Base-by-base conservation (phyloP, 2,888 invertebrate species). In the Bellardia bayeri region DNA sequence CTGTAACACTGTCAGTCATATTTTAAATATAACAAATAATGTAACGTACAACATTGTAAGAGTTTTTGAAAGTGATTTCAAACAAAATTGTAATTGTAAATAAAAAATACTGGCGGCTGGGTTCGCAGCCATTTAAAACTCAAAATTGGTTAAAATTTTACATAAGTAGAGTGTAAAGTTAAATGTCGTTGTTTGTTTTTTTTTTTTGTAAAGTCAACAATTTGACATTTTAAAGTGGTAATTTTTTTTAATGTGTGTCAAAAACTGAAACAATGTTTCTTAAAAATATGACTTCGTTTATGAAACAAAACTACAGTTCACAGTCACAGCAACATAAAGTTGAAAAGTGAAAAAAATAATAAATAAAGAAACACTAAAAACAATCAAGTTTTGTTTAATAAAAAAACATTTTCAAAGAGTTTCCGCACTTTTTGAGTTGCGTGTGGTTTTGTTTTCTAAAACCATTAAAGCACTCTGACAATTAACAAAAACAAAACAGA, bases 401-500 rank as follows among this genome's bases (percentile, higher is more conserved):
- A 42, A 1, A 71, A 54, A 63, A 69, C n/a, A 3, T 56, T 63
- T 82, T 84, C 64, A 85, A 87, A 82, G 79, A 84, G 82, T 87
- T 87, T 78, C 87, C 84, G 87, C 82, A 75, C 69, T 82, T 82
- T 11, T 69, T 58, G 66, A 68, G 30, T 51, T 78, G 81, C 78
- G 84, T 87, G 87, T 78, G 81, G 81, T 74, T 74, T 84, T 87
- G 84, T 81, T 78, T 66, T 84, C 80, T 66, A 64, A 83, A 61
- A 4, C 81, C 84, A 76, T 84, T 72, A 81, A 84, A 81, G 68
- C n/a, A 16, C 56, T 71, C 49, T 13, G 23, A 81, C 79, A 80
- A 80, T 58, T 6, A 66, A 72, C 54, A 58, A 13, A 45, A 58
- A 75, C 33, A 23, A 68, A 68, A 49, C 33, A 37, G 37, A 54